Evolutionary conservation across 2,113 vertebrate species (phyloP), one percentile per base, ranked within the genome.

Genomic region (Acrocephalus arundinaceus): DNA sequence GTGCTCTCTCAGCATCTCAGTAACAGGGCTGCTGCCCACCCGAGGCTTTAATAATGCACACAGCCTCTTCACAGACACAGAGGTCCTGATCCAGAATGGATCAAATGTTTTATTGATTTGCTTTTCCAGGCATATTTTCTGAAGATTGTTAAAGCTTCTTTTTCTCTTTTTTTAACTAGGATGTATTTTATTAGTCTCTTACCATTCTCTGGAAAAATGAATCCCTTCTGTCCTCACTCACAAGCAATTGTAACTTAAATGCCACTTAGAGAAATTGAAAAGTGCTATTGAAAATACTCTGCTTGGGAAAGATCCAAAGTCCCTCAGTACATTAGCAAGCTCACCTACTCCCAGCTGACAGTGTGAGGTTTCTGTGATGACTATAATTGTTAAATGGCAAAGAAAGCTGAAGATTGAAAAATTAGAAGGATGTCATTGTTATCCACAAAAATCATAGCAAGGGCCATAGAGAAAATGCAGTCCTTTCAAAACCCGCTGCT

Each of bases 41-140:
- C 0, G 1, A 79, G 27, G 35, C 63, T 91, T 89, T 87, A 70
- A 89, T 95, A 91, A 79, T 87, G 87, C 66, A 57, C 73, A 16
- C 28, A 65, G 31, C 41, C n/a, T 75, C 73, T 88, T 92, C 84
- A 72, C 48, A 76, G 71, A 33, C 46, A 54, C 77, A 73, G 46
- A 61, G 46, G 58, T 91, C 71, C 58, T 94, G 78, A 85, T 81
- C 51, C 72, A 79, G 37, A 76, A 78, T 70, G 43, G 81, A 70
- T 95, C 77, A 72, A 91, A 84, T 79, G 24, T 89, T 96, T 75
- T 84, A 78, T 68, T 85, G 51, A 66, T 85, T 87, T 76, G 21
- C n/a, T 75, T 87, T 93, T 90, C 59, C 45, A 72, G 58, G 45
- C 12, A 23, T 87, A 57, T 85, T 92, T 89, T 73, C 33, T 80